These are phyloP conservation scores for Poicephalus gulielmi DNA, from an alignment of 2,113 vertebrate genomes.

Conservation along the genomic window DNA sequence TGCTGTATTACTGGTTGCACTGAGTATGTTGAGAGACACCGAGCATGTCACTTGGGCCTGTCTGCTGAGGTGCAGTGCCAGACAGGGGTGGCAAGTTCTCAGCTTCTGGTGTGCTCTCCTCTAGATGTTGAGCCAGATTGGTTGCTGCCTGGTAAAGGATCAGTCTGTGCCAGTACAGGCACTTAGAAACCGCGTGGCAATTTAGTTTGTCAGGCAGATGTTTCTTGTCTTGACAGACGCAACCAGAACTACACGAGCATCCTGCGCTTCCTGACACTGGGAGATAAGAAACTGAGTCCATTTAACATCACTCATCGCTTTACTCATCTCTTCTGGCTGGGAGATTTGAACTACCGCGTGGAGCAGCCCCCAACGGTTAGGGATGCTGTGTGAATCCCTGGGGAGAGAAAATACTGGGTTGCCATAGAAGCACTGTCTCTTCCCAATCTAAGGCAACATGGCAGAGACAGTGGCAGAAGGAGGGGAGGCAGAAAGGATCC, in stretches of 20 bases:
- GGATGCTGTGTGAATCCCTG: not conserved
- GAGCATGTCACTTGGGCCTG: not conserved
- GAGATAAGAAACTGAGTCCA: constrained; percentile 92
- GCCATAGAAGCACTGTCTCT: not conserved
- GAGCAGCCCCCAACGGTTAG: constrained; percentile 85
- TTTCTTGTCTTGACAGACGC: constrained; percentile 79
- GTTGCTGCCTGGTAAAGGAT: not conserved
- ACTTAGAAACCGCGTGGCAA: not conserved
- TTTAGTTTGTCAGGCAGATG: not conserved
- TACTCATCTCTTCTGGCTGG: constrained; percentile 97
- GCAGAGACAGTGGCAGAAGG: not conserved
- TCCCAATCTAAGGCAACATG: not conserved
- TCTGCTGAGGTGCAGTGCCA: not conserved
- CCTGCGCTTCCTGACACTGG: constrained; percentile 91
- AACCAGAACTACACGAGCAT: constrained; percentile 96
- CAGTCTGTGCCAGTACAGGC: not conserved
- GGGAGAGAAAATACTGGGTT: not conserved
- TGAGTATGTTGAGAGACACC: not conserved
- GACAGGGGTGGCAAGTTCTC: not conserved
- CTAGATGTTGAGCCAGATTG: fast-evolving
- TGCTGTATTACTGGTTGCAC: not conserved
- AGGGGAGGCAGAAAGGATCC: not conserved
- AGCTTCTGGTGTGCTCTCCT: not conserved
- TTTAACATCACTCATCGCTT: constrained; percentile 96
- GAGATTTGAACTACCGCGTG: constrained; percentile 94